Percentiles rank a stretch among this genome's conserved stretches.
Conservation (phyloP, 2,888 invertebrate species). For the Sinelater perroti region DNA sequence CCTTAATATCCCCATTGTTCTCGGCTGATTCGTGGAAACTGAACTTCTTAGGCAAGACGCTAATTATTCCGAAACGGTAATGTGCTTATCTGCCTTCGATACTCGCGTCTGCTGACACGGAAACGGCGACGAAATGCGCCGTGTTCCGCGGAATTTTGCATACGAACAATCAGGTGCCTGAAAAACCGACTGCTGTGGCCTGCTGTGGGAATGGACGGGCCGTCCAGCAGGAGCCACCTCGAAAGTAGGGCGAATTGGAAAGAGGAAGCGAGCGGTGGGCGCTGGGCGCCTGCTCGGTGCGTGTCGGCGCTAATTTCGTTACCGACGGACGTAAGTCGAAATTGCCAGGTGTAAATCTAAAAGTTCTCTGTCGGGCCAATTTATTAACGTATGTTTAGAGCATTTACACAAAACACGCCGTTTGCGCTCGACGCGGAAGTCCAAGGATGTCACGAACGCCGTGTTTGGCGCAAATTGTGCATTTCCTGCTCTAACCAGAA, state of each 20-base stretch:
- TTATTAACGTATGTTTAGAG: conserved; percentile 43
- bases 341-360: conserved; percentile 42
- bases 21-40: conserved; percentile 47
- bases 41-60: conserved; percentile 44
- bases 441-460: conserved; percentile 47
- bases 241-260: too few relatives aligned
- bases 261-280: too few relatives aligned
- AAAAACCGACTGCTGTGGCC: too few relatives aligned
- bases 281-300: too few relatives aligned
- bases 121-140: conserved; percentile 18
- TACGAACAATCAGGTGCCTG: conserved; percentile 25
- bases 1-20: conserved; percentile 51
- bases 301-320: conserved; percentile 31
- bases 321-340: conserved; percentile 23
- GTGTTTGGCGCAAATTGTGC: conserved; percentile 47
- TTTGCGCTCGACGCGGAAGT: conserved; percentile 46
- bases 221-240: too few relatives aligned
- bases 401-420: conserved; percentile 39
- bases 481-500: conserved; percentile 39
- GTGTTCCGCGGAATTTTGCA: conserved; percentile 17
- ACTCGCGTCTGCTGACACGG: conserved; percentile 34
- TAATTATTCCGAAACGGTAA: conserved; percentile 47
- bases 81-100: conserved; percentile 33
- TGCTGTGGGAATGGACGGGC: too few relatives aligned
- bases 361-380: conserved; percentile 39